Evolutionary conservation across 2,888 invertebrate genomes (phyloP), one percentile per base, ranked within the genome.

Genomic region (Reticulitermes lucifugus): DNA sequence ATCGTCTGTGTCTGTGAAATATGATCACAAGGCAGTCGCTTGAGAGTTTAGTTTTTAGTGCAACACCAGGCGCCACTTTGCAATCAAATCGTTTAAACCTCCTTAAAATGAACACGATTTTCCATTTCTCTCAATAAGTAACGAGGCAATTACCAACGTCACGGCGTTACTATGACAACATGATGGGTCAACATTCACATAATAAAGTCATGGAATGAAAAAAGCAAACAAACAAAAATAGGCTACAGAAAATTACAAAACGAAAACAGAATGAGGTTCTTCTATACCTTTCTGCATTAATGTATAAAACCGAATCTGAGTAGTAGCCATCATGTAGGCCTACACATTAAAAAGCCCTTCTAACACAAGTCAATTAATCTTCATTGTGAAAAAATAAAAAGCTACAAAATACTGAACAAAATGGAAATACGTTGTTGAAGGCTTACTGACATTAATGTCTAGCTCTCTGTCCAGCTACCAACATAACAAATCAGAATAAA

Each of bases 351-450:
- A 65, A 65, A 25, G 10, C 65, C 65, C 25, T 65, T 65, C 79
- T 79, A 79, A 79, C 51, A 46, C 59, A 80, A 80, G 60, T 80
- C 80, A 80, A 59, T 80, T 73, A 35, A 80, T 80, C 80, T 80
- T 80, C 60, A 79, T 79, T 79, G 35, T 35, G 60, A 80, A 80
- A 80, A 80, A 60, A 80, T 60, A 60, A 80, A 80, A 80, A 35
- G 21, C 80, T 80, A 80, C 80, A 80, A 60, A 80, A 80, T 80
- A 80, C 80, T 59, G 80, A 80, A 80, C 80, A 35, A 60, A 80
- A 80, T 80, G 80, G 80, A 80, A 80, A 80, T 80, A 60, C 35
- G 79, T 79, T 79, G 79, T 79, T 79, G 79, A 79, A 59, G 79
- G 55, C 55, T 79, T 46, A 18, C n/a, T 79, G 79, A 79, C 79